A percentile compares a stretch with the other conserved stretches of the same genome.
These are phyloP conservation scores for Hypsibius dujardini DNA, from an alignment of 1,140 invertebrate species.

Conservation along the genomic window DNA sequence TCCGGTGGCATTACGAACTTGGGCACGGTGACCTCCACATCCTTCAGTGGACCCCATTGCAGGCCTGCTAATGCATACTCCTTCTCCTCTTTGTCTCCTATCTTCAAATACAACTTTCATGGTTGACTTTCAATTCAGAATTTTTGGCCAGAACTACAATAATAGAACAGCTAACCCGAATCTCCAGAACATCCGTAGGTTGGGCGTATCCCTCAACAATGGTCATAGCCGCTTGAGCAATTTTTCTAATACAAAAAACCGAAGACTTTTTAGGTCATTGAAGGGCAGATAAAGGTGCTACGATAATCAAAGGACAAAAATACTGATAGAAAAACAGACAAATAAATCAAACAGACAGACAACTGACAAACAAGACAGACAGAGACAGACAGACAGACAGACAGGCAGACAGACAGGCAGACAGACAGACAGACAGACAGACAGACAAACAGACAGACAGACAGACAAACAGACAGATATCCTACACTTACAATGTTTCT, in stretches of 20 bases:
- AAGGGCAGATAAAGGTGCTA: too few species aligned
- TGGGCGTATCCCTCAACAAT: background rate
- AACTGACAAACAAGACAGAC: too few species aligned
- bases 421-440: background rate
- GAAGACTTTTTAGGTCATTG: background rate
- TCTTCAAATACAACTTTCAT: conserved; percentile 6
- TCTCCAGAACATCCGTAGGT: background rate
- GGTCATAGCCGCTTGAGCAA: conserved; percentile 3
- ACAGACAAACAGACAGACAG: too few species aligned
- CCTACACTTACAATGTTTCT: background rate
- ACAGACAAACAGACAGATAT: background rate
- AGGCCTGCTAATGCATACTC: background rate
- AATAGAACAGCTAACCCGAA: background rate
- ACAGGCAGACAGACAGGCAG: background rate
- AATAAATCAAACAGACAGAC: too few species aligned
- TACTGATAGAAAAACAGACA: too few species aligned
- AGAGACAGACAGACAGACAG: too few species aligned
- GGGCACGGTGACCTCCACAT: background rate
- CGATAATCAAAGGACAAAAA: too few species aligned
- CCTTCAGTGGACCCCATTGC: background rate
- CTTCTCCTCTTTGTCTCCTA: conserved; percentile 5
- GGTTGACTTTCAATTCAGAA: background rate
- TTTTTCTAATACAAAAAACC: conserved; percentile 1
- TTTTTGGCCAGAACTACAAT: background rate
- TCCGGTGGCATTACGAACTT: conserved; percentile 5